Evolutionary conservation across 1,140 invertebrate species (phyloP), one percentile per base, ranked within the genome.

Genomic region (Penaeus chinensis): DNA sequence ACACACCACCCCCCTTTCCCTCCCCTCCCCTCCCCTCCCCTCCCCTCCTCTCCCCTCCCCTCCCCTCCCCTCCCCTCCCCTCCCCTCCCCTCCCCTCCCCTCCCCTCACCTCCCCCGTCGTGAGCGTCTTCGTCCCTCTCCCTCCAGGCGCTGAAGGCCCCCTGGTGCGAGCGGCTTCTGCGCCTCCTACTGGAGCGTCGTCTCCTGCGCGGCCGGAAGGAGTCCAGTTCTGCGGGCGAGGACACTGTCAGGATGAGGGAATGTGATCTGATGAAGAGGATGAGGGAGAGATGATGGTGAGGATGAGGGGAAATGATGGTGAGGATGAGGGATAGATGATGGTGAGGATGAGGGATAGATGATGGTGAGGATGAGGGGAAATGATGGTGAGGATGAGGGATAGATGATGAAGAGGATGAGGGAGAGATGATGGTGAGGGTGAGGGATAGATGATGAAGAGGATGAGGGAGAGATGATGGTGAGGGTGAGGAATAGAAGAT

Each of bases 111-210:
- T 27, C 71, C 42, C 16, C 27, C 71, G n/a, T 11, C 54, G 54
- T 10, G 54, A 5, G 54, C 54, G 11, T 27, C 71, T 5, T 74
- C 71, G 42, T 37, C 42, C 18, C 42, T 19, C 27, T 74, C 71
- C 71, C 71, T 74, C 71, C 71, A 74, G 0, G 71, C 42, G n/a
- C 71, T 74, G 71, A 74, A 74, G 54, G 54, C 54, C 42, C 42
- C 71, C 71, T 74, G 71, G 71, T 74, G 71, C 27, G 71, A 74
- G 16, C 71, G 71, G 24, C 27, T 74, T 24, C 71, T 27, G 18
- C 71, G 27, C 42, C 71, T 24, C 18, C 71, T 74, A 3, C 71
- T 27, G 71, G 27, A 74, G 20, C 71, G 27, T 0, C 71, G 54
- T 2, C 54, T 54, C 11, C 54, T 54, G 54, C 54, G 54, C 54